Conservation (phyloP, 2,113 vertebrate genomes). For the Jaculus jaculus region DNA sequence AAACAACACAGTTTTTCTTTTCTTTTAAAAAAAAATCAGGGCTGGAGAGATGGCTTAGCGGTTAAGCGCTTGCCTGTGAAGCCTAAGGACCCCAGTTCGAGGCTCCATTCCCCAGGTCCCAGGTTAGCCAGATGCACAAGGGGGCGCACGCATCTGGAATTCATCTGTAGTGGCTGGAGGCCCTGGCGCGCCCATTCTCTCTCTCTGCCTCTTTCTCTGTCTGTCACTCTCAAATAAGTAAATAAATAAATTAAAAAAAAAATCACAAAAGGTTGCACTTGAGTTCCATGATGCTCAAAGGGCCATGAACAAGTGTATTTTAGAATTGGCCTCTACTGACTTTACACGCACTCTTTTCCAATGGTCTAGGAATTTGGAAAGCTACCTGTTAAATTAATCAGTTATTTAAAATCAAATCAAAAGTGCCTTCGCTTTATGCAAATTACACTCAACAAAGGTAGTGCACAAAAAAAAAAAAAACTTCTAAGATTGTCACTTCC, state of each 20-base stretch:
- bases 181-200: no score
- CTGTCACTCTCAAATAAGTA: no score
- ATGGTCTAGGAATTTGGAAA: background rate
- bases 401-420: slow-evolving; percentile 2
- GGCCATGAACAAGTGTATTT: background rate
- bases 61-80: no score
- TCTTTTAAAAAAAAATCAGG: no score
- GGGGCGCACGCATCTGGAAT: no score
- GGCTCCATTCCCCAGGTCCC: no score
- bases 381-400: background rate
- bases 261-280: background rate
- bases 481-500: background rate
- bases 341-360: background rate
- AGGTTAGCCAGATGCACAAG: no score
- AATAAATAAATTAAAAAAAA: no score
- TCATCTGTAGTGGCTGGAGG: no score
- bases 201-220: no score
- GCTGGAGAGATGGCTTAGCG: no score
- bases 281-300: background rate
- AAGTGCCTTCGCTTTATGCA: background rate
- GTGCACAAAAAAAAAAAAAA: background rate
- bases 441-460: background rate
- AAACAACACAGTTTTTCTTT: background rate
- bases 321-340: background rate
- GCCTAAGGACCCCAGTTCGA: no score